These are phyloP conservation scores for Cyphomyrus plagiostoma DNA, from an alignment of 2,113 vertebrate genomes.

Conservation along the genomic window DNA sequence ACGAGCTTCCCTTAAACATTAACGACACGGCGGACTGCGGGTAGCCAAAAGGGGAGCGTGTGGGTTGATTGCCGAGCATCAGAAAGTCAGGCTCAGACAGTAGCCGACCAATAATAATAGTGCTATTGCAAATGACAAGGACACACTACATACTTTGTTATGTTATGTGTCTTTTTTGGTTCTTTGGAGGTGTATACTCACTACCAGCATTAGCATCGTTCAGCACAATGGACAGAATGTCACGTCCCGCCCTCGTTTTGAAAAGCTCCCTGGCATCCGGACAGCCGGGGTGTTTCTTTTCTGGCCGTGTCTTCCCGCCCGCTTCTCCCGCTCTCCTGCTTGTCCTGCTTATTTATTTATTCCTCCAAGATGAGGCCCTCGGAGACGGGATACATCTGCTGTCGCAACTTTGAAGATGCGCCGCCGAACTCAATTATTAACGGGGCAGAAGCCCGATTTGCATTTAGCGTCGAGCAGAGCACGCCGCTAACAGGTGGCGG, in stretches of 20 bases:
- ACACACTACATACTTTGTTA: background rate
- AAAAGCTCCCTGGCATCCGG: slow-evolving; percentile 13
- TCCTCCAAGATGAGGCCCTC: slow-evolving; percentile 57
- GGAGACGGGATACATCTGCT: slow-evolving; percentile 62
- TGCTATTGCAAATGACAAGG: background rate
- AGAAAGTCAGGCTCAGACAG: background rate
- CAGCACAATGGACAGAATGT: background rate
- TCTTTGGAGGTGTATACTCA: background rate
- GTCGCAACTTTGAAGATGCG: slow-evolving; percentile 58
- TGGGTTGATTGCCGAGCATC: background rate
- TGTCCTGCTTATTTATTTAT: slow-evolving; percentile 61
- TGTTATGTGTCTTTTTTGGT: background rate
- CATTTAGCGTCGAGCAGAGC: slow-evolving; percentile 52
- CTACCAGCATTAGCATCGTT: background rate
- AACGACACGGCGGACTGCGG: background rate
- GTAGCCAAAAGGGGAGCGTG: background rate
- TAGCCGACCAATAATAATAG: background rate
- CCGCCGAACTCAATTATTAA: slow-evolving; percentile 54
- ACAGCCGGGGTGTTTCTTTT: background rate
- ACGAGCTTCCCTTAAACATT: background rate
- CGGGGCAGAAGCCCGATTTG: slow-evolving; percentile 51
- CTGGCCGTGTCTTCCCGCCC: background rate
- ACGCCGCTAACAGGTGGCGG: slow-evolving; percentile 60
- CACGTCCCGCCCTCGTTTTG: background rate
- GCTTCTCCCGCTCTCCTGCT: slow-evolving; percentile 2